Evolutionary conservation across 2,888 invertebrate species (phyloP), one percentile per base, ranked within the genome.

Genomic region (Phlogophora meticulosa): DNA sequence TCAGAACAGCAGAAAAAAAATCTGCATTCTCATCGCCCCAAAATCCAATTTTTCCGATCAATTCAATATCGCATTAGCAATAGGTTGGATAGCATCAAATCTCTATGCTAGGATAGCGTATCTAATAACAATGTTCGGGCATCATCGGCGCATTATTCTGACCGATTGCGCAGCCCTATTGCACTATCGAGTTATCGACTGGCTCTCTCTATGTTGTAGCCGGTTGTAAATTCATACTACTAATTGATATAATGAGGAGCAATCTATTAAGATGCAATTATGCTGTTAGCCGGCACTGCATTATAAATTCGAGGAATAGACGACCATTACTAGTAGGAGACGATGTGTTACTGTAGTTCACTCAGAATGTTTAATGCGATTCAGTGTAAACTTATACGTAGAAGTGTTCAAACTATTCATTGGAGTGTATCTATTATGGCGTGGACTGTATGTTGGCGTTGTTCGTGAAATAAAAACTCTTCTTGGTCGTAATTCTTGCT

Each of bases 101-200:
- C 82, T 85, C 80, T 72, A 80, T 81, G 69, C 77, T 76, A 79
- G 82, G 70, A 81, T 82, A 84, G 82, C 84, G 82, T 71, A 76
- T 72, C 67, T 87, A 88, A 89, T 90, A 90, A 87, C 89, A 88
- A 88, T 86, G 84, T 82, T 72, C 80, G 76, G 70, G 84, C 84
- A 81, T 82, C 83, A 84, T 78, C 85, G 77, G 79, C 85, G 88
- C 81, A 91, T 93, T 93, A 92, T 92, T 92, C 91, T 90, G 88
- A 90, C 84, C 88, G 91, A 92, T 88, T 91, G 91, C 89, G 86
- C 88, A 86, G 78, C 88, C 86, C 85, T 87, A 90, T 90, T 88
- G 87, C 88, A 78, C 59, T 75, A 79, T 79, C 83, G 76, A 78
- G 76, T 66, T 77, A 78, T 79, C 83, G 76, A 78, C 83, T 82